Evolutionary conservation across 2,113 vertebrate genomes (phyloP).

Genomic region (Polypterus bichir): DNA sequence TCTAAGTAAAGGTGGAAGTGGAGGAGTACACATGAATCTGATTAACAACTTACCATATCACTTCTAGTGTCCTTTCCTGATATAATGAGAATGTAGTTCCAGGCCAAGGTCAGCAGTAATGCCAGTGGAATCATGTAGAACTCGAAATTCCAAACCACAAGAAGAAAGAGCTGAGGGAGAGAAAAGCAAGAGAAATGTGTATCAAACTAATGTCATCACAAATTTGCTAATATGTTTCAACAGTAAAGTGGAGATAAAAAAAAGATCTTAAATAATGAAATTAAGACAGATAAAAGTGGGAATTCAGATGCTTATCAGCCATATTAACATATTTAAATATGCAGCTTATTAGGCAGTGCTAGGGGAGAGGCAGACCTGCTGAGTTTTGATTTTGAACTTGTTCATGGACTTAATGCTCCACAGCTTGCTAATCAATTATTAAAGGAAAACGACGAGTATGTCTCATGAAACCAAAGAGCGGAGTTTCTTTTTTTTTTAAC

Average conservation of each 20-base stretch:
- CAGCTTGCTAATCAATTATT: too few relatives aligned
- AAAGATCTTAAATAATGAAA: background rate
- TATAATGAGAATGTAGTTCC: slow-evolving; percentile 86
- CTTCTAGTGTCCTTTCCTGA: slow-evolving; percentile 83
- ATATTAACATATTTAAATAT: too few relatives aligned
- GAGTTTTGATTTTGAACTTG: too few relatives aligned
- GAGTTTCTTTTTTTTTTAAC: too few relatives aligned
- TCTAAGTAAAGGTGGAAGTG: slow-evolving; percentile 4
- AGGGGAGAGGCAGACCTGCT: too few relatives aligned
- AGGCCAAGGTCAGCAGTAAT: slow-evolving; percentile 73
- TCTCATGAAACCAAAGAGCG: too few relatives aligned
- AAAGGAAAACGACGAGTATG: too few relatives aligned
- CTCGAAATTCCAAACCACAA: slow-evolving; percentile 97
- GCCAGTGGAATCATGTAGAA: slow-evolving; percentile 90
- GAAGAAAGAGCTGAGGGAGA: slow-evolving; percentile 71
- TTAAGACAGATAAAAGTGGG: too few relatives aligned
- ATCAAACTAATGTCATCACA: too few relatives aligned
- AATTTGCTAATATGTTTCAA: background rate
- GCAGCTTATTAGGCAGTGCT: too few relatives aligned
- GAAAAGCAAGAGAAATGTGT: slow-evolving; percentile 2
- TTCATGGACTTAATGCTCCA: too few relatives aligned
- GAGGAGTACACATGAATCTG: slow-evolving; percentile 1
- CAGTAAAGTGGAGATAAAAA: background rate
- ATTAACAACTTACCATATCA: slow-evolving; percentile 69
- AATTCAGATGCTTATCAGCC: too few relatives aligned